Percentiles rank a stretch among this genome's conserved stretches.
phyloP scores from a whole-genome alignment of 2,797 vertebrate genomes.

The Mycteria americana region DNA sequence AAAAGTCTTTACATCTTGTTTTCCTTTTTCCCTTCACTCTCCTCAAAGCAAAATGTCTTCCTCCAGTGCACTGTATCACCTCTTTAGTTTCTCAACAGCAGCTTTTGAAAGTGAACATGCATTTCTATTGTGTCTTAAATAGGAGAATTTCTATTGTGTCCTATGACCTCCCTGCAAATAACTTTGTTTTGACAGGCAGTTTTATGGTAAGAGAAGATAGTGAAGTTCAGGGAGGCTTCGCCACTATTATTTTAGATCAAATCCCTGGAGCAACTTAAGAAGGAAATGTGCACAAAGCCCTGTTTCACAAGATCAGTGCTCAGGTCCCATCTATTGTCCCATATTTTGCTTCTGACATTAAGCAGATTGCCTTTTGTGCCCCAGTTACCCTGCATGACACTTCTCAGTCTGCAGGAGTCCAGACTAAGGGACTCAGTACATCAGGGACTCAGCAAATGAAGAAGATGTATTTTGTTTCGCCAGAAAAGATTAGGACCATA shows the following conservation, averaged over 20 bases:
- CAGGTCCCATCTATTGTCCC: conserved; percentile 11
- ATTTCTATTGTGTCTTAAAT: background rate
- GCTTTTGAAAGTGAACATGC: background rate
- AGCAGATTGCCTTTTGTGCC: background rate
- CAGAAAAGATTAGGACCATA: background rate
- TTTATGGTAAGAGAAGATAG: background rate
- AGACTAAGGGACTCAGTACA: background rate
- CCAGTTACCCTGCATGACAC: background rate
- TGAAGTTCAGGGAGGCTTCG: background rate
- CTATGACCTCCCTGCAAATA: background rate
- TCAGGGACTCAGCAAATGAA: background rate
- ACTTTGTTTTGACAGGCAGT: background rate
- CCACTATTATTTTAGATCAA: background rate
- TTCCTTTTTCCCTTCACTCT: background rate
- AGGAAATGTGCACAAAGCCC: background rate
- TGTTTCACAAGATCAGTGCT: background rate
- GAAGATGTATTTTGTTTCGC: background rate
- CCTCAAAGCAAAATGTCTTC: background rate
- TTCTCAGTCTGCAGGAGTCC: background rate
- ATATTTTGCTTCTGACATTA: background rate
- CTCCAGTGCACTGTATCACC: background rate
- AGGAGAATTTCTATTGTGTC: background rate
- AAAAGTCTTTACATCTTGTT: background rate
- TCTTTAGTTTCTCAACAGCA: background rate
- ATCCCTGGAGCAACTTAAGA: background rate